phyloP scores from a whole-genome alignment of 2,797 vertebrate genomes.

The Eulemur rubriventer region DNA sequence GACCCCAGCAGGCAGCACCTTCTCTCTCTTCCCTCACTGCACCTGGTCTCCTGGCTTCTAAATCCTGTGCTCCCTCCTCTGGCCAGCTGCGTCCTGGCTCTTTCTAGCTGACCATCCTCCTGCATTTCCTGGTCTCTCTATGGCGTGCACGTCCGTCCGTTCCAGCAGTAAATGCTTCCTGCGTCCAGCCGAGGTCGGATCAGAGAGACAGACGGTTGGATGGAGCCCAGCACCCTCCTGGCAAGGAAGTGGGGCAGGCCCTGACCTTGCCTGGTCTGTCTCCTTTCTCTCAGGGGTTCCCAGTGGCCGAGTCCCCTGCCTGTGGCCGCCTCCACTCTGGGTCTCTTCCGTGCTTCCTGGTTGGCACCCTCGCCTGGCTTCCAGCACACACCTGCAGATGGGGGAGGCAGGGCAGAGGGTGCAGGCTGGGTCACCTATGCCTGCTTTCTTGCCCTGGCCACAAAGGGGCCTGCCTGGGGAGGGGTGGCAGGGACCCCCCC shows the following conservation, averaged over 20 bases:
- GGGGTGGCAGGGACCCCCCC: background rate
- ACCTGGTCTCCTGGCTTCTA: background rate
- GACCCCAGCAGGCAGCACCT: no score
- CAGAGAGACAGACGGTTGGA: background rate
- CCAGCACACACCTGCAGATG: background rate
- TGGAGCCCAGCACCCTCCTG: background rate
- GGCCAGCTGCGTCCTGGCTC: background rate
- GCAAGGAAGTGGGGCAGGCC: background rate
- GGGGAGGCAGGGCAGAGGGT: background rate
- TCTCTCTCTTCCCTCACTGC: no score
- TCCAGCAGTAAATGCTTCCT: background rate
- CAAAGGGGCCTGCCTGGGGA: background rate
- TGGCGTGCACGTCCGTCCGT: background rate
- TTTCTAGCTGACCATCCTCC: background rate
- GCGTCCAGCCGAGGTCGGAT: background rate
- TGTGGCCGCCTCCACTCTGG: accelerated
- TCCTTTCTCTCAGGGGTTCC: background rate
- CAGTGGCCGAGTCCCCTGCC: accelerated
- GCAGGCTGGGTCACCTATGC: background rate
- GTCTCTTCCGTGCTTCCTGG: background rate
- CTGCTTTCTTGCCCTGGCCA: background rate
- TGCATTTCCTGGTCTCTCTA: background rate
- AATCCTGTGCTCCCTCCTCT: background rate
- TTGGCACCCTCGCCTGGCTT: background rate
- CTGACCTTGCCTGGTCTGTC: background rate